These are phyloP conservation scores for Cyprinodon variegatus DNA, from an alignment of 2,113 vertebrate genomes.

Conservation along the genomic window DNA sequence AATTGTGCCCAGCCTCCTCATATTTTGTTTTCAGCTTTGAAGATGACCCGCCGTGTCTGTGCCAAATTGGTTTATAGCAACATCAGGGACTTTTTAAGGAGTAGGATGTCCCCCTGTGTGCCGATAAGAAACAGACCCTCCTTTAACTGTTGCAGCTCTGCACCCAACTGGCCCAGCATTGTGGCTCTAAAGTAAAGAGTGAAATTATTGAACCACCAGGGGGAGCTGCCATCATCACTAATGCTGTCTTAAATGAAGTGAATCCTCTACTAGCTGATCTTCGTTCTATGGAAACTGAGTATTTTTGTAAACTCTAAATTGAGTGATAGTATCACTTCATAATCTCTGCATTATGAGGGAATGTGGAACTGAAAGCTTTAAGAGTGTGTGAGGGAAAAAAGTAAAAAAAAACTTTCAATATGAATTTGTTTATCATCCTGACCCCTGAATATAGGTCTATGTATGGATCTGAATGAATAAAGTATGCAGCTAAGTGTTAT, in stretches of 20 bases:
- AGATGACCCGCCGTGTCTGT: constrained; percentile 63
- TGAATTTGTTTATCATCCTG: constrained; percentile 50
- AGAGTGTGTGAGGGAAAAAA: constrained; percentile 35
- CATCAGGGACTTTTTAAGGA: constrained; percentile 61
- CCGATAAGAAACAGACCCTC: constrained; percentile 54
- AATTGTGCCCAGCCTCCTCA: constrained; percentile 62
- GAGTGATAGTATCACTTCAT: constrained; percentile 53
- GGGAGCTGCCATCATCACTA: constrained; percentile 56
- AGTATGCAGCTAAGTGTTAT: constrained; percentile 63
- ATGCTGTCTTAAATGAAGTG: constrained; percentile 58
- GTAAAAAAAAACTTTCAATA: constrained; percentile 70
- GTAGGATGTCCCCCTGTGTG: constrained; percentile 30
- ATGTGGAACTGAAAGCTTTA: constrained; percentile 70
- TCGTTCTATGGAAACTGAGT: constrained; percentile 54
- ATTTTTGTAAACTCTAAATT: constrained; percentile 30
- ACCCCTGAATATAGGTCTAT: constrained; percentile 50
- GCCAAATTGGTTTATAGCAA: constrained; percentile 74
- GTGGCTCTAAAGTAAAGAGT: constrained; percentile 36
- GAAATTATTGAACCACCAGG: constrained; percentile 61
- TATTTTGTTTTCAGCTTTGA: constrained; percentile 63
- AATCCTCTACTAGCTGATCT: constrained; percentile 58
- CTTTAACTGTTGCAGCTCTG: constrained; percentile 49
- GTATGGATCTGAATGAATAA: constrained; percentile 57
- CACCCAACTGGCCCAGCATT: constrained; percentile 50
- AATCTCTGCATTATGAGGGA: constrained; percentile 58